Percentiles rank a stretch among this genome's conserved stretches.
Conservation (phyloP, 2,797 vertebrate genomes). For the Hafferia zeledoni region DNA sequence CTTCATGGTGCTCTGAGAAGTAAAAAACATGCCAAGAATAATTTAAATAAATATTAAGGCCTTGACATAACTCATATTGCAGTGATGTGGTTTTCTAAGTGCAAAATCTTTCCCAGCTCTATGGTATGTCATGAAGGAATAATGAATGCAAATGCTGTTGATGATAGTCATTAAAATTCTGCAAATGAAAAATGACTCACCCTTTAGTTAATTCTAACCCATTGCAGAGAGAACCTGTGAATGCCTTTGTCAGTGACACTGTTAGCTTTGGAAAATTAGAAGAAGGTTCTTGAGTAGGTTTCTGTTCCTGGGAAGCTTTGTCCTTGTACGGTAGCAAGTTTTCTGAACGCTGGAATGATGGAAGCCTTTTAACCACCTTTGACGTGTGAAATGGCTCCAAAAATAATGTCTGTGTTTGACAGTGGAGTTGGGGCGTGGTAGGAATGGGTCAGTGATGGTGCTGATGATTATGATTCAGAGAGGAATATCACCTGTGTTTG, state of each 20-base stretch:
- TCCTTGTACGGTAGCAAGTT: not conserved
- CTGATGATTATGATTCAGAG: not conserved
- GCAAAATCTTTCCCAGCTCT: constrained; percentile 21
- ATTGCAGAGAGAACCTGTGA: constrained; percentile 67
- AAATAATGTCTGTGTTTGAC: not conserved
- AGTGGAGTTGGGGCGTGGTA: not conserved
- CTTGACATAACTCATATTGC: constrained; percentile 12
- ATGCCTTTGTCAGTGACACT: constrained; percentile 64
- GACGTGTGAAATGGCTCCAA: not conserved
- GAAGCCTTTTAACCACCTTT: not conserved
- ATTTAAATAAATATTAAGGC: constrained; percentile 51
- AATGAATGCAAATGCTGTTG: constrained; percentile 70
- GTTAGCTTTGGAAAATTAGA: constrained; percentile 23
- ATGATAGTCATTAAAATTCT: constrained; percentile 62
- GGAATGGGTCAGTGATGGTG: not conserved
- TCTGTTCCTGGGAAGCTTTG: constrained; percentile 1
- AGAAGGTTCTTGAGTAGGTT: constrained; percentile 2
- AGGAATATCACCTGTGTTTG: not conserved
- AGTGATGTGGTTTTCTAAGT: constrained; percentile 18
- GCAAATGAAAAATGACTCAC: constrained; percentile 69
- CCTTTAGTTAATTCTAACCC: constrained; percentile 69
- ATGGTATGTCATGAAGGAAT: constrained; percentile 51
- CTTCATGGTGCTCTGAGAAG: not conserved
- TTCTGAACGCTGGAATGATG: not conserved
- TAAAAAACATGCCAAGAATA: not conserved